These are phyloP conservation scores for Dynastes tityus DNA, from an alignment of 2,888 invertebrate genomes.

Conservation along the genomic window DNA sequence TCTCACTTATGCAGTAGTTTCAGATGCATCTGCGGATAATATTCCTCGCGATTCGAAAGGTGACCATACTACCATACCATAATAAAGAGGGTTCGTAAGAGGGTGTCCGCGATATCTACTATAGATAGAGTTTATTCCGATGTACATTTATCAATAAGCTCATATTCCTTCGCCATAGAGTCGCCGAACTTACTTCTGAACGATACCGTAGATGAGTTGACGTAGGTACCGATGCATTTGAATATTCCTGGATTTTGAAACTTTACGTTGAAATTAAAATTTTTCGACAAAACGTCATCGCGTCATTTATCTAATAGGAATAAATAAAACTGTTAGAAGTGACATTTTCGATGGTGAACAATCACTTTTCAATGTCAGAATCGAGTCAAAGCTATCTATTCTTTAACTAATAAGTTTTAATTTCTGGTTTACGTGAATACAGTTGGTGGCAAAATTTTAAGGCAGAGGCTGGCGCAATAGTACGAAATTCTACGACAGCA, in stretches of 20 bases:
- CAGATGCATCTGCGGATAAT: conserved; percentile 17
- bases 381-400: conserved; percentile 35
- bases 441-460: no score
- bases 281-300: conserved; percentile 42
- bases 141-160: conserved; percentile 45
- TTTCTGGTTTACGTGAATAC: no score
- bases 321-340: conserved; percentile 17
- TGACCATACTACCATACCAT: conserved; percentile 23
- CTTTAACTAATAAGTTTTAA: no score
- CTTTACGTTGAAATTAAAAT: conserved; percentile 51
- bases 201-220: neutral
- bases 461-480: no score
- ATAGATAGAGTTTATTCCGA: conserved; percentile 33
- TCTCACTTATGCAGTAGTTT: no score
- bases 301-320: conserved; percentile 30
- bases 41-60: conserved; percentile 22
- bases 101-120: neutral
- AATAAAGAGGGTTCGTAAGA: neutral
- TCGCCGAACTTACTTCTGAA: conserved; percentile 25
- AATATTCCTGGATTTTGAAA: conserved; percentile 49
- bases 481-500: no score
- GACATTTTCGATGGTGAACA: conserved; percentile 15
- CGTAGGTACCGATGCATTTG: conserved; percentile 47
- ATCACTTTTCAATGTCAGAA: neutral
- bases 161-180: conserved; percentile 35